Evolutionary conservation across 2,113 vertebrate species (phyloP).

Genomic region (Varanus salvator): DNA sequence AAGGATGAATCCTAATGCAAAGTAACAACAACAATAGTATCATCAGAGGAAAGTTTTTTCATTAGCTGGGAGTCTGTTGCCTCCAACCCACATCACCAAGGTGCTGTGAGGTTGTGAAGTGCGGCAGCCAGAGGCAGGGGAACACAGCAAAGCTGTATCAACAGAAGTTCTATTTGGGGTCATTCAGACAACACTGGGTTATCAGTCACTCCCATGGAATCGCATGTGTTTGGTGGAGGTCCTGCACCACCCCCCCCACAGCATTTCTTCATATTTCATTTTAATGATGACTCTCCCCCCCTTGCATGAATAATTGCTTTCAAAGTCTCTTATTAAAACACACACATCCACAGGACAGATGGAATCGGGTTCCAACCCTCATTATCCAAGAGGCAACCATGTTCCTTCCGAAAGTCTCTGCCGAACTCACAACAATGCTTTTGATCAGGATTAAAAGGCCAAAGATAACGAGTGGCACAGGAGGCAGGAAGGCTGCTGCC

Average conservation of each 20-base stretch:
- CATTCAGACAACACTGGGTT: not conserved
- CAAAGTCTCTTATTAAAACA: constrained; percentile 1
- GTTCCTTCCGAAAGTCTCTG: not conserved
- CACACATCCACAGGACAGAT: not conserved
- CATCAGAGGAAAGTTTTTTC: not conserved
- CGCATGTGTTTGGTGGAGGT: not conserved
- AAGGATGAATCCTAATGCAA: not conserved
- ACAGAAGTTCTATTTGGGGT: not conserved
- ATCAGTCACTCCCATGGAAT: not conserved
- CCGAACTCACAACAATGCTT: not conserved
- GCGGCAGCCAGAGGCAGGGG: not conserved
- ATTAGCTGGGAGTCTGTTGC: not conserved
- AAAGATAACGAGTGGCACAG: not conserved
- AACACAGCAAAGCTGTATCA: not conserved
- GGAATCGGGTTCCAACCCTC: constrained; percentile 1
- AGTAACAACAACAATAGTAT: too few relatives aligned
- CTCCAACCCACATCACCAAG: not conserved
- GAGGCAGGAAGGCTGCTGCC: too few relatives aligned
- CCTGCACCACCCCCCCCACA: not conserved
- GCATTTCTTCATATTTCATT: not conserved
- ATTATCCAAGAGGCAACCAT: constrained; percentile 9
- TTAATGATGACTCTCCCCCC: not conserved
- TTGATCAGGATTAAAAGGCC: constrained; percentile 17
- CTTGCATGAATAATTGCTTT: constrained; percentile 16
- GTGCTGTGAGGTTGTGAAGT: not conserved